Evolutionary conservation across 1,140 invertebrate genomes (phyloP).

Genomic region (Protaetia brevitarsis): DNA sequence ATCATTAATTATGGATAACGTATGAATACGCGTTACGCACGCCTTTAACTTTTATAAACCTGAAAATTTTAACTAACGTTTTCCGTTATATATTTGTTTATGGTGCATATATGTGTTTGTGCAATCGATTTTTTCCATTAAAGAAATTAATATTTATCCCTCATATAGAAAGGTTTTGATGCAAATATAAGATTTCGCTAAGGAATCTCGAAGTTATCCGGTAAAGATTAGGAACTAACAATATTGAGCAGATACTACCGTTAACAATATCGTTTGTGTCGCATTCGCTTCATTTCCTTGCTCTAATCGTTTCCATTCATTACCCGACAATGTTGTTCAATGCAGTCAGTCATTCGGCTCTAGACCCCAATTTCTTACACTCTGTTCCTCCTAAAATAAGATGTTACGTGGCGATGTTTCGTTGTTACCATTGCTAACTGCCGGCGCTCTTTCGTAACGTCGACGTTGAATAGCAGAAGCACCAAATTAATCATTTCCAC

Average conservation of each 20-base stretch:
- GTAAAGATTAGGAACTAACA: too few species aligned
- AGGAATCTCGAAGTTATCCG: too few species aligned
- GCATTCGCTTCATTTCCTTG: conserved; percentile 20
- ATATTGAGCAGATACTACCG: background rate
- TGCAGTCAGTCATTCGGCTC: conserved; percentile 2
- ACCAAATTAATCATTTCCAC: conserved; percentile 19
- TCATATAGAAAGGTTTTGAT: too few species aligned
- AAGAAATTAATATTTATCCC: too few species aligned
- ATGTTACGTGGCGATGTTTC: conserved; percentile 5
- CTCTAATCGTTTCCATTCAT: conserved; percentile 22
- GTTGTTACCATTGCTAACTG: conserved; percentile 19
- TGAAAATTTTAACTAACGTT: too few species aligned
- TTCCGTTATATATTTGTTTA: too few species aligned
- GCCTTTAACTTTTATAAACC: too few species aligned
- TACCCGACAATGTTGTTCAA: conserved; percentile 13
- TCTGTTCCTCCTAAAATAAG: background rate
- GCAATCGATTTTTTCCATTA: too few species aligned
- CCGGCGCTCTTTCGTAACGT: conserved; percentile 14
- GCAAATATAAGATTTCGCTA: too few species aligned
- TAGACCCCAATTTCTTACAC: conserved; percentile 4
- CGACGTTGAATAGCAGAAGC: conserved; percentile 12
- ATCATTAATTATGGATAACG: conserved; percentile 19
- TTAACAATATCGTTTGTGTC: conserved; percentile 22
- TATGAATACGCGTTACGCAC: too few species aligned
- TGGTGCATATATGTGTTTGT: too few species aligned